Conservation (phyloP, 2,888 invertebrate species). For the Formica aserva region DNA sequence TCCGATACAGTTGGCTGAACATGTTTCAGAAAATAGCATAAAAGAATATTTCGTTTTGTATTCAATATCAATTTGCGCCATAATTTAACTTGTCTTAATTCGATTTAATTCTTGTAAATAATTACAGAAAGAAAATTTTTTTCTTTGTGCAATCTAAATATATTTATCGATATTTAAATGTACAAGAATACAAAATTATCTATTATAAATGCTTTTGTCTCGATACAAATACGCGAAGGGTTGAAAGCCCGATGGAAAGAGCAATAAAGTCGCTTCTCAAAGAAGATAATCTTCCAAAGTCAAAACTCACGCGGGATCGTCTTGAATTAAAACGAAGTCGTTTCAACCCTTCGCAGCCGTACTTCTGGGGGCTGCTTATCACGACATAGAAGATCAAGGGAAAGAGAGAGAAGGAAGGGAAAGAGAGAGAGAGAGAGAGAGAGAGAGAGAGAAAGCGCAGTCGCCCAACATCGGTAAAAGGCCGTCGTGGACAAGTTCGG, state of each 20-base stretch:
- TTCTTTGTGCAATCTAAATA: background rate
- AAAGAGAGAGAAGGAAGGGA: background rate
- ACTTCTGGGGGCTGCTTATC: slow-evolving; percentile 25
- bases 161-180: background rate
- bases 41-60: background rate
- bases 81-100: background rate
- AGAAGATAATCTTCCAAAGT: slow-evolving; percentile 32
- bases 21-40: background rate
- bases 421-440: no score
- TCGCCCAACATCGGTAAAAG: slow-evolving; percentile 29
- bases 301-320: slow-evolving; percentile 23
- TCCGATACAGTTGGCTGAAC: background rate
- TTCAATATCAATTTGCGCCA: background rate
- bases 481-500: slow-evolving; percentile 43
- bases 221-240: background rate
- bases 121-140: background rate
- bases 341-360: slow-evolving; percentile 39
- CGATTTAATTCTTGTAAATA: background rate
- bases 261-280: slow-evolving; percentile 22
- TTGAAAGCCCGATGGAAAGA: background rate
- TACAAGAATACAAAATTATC: background rate
- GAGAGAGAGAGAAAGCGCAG: background rate
- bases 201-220: background rate
- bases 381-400: slow-evolving; percentile 2
- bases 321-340: slow-evolving; percentile 37